Evolutionary conservation across 2,797 vertebrate genomes (phyloP).

Genomic region (Darevskia mixta): DNA sequence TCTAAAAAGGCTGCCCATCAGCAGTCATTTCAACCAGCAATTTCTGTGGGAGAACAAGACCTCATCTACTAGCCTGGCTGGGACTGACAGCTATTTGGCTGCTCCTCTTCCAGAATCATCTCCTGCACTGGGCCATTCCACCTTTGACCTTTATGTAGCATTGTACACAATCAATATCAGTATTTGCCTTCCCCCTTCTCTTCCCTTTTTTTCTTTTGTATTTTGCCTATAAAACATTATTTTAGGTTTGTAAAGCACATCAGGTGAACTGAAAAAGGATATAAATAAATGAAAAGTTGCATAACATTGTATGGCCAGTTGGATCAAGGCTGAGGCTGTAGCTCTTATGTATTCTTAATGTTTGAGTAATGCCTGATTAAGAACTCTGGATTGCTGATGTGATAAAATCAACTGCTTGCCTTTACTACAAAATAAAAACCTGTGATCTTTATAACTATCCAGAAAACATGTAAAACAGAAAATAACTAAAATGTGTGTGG

Average conservation of each 20-base stretch:
- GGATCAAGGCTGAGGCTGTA: background rate
- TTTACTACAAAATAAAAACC: background rate
- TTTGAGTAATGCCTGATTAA: background rate
- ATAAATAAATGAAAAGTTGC: background rate
- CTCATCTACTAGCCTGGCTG: background rate
- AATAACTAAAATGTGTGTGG: background rate
- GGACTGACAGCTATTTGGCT: background rate
- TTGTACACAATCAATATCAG: background rate
- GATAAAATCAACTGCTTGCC: background rate
- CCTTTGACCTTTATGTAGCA: background rate
- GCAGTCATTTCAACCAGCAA: too few species aligned
- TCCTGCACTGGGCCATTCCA: background rate
- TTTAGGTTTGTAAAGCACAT: background rate
- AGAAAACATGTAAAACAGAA: background rate
- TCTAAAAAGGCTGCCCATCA: background rate
- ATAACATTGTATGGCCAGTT: background rate
- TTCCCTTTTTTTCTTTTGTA: background rate
- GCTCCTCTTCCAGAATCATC: background rate
- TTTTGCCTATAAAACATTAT: background rate
- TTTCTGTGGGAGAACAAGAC: background rate
- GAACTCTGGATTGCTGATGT: background rate
- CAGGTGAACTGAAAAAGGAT: background rate
- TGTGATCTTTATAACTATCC: background rate
- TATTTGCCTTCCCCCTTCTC: background rate
- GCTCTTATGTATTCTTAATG: background rate